phyloP scores from a whole-genome alignment of 2,888 invertebrate species.

The Salpingus planirostris region DNA sequence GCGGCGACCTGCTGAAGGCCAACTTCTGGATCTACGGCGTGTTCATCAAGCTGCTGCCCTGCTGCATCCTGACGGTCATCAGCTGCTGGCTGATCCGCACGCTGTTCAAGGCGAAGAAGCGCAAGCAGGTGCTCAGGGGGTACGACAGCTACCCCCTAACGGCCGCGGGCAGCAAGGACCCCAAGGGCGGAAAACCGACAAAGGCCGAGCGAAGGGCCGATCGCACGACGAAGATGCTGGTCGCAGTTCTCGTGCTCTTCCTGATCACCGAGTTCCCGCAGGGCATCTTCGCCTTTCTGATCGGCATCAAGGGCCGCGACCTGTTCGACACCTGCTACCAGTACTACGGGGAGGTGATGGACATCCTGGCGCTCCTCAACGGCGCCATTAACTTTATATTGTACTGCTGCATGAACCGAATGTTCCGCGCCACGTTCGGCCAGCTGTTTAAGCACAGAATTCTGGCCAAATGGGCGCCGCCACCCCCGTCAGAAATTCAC shows the following conservation, averaged over 20 bases:
- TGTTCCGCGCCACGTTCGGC: conserved; percentile 76
- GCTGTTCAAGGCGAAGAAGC: conserved; percentile 63
- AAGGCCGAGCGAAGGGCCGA: conserved; percentile 70
- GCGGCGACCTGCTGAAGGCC: conserved; percentile 42
- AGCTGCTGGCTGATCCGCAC: conserved; percentile 63
- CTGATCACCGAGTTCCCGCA: conserved; percentile 81
- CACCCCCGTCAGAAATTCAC: conserved; percentile 53
- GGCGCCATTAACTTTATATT: conserved; percentile 89
- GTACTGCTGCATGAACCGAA: conserved; percentile 89
- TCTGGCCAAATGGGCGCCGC: conserved; percentile 50
- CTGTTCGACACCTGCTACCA: conserved; percentile 76
- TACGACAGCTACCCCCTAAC: conserved; percentile 50
- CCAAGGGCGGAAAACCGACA: conserved; percentile 37
- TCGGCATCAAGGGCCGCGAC: conserved; percentile 54
- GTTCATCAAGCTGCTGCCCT: conserved; percentile 71
- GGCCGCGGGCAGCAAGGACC: conserved; percentile 12
- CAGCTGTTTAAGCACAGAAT: conserved; percentile 61
- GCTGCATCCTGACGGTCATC: conserved; percentile 65
- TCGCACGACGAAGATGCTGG: conserved; percentile 80
- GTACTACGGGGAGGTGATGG: conserved; percentile 78
- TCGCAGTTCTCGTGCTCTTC: conserved; percentile 79
- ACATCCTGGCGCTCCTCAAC: conserved; percentile 81
- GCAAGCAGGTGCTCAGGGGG: conserved; percentile 60
- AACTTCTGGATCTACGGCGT: conserved; percentile 79
- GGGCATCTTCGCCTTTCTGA: conserved; percentile 51